Percentiles rank a stretch among this genome's conserved stretches.
Evolutionary conservation across 2,888 invertebrate genomes (phyloP).

Genomic region (Brenthis hecate): DNA sequence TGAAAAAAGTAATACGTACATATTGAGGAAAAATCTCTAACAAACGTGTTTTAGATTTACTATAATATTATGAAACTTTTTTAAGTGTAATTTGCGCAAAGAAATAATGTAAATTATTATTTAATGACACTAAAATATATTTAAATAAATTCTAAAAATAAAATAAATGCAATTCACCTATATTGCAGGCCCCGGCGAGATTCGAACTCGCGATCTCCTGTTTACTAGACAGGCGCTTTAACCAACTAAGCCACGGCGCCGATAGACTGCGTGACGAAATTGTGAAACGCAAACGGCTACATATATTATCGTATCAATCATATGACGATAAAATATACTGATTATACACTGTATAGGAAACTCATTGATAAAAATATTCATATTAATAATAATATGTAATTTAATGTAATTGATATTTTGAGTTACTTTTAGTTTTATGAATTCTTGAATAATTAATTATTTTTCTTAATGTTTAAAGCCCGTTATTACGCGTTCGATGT

Average conservation of each 20-base stretch:
- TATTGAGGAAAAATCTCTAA: too few relatives aligned
- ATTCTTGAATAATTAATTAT: too few relatives aligned
- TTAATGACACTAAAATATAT: neutral
- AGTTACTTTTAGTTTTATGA: too few relatives aligned
- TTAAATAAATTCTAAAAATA: slow-evolving; percentile 4
- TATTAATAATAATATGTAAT: too few relatives aligned
- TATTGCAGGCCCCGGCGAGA: slow-evolving; percentile 70
- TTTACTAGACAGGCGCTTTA: slow-evolving; percentile 84
- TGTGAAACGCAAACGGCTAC: neutral
- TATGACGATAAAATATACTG: neutral
- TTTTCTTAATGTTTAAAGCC: too few relatives aligned
- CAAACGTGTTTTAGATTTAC: too few relatives aligned
- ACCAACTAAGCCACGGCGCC: slow-evolving; percentile 89
- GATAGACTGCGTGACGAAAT: slow-evolving; percentile 26
- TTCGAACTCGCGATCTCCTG: slow-evolving; percentile 80
- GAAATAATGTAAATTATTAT: too few relatives aligned
- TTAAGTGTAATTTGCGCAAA: too few relatives aligned
- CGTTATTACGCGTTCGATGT: too few relatives aligned
- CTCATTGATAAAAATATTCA: neutral
- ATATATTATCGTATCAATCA: slow-evolving; percentile 17
- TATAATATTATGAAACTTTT: too few relatives aligned
- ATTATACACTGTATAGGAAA: neutral
- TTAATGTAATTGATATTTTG: too few relatives aligned
- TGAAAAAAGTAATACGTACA: too few relatives aligned
- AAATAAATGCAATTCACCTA: neutral